Base-by-base conservation (phyloP, 1,140 invertebrate genomes). In the Stenopsyche tienmushanensis region DNA sequence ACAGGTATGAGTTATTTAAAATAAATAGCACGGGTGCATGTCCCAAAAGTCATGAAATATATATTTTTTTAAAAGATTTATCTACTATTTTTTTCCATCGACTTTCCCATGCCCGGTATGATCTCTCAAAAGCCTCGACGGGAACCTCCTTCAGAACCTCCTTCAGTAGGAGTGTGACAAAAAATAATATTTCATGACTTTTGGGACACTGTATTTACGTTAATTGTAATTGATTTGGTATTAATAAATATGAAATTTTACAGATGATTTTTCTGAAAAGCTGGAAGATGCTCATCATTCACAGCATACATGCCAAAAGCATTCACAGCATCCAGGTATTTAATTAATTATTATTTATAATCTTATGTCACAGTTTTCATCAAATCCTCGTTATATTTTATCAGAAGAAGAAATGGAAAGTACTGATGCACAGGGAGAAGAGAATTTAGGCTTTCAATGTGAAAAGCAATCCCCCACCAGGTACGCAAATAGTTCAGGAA, bases 401-500 rank as follows among this genome's bases (percentile, higher is more conserved):
- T 8, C 25, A 62, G 60, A 62, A 52, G 15, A 1, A 23, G 53
- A 64, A 39, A 24, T 24, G n/a, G 8, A 54, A 29, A 76, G 74
- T 0, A 80, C 80, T 20, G 73, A 77, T 55, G 76, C 83, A 52
- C 82, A 83, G 71, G 83, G 83, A 0, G 86, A 88, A 18, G 86
- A 88, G 71, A 89, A 89, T 69, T 78, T 85, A 1, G 86, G 82
- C 1, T 88, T 89, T 69, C 83, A 84, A 70, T 84, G 82, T 57
- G 83, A 84, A 64, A 84, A 85, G 71, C 76, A 66, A 53, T 80
- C 79, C 42, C 78, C 82, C 0, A 79, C 80, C 42, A 80, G 83
- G 79, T 78, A 74, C 62, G 50, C 62, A 23, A 20, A 59, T 44
- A 44, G 18, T 41, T 26, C 1, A 57, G 2, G 25, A 24, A 55